These are phyloP conservation scores for Orientallactaga sibirica DNA, from an alignment of 2,797 vertebrate species.

Conservation along the genomic window DNA sequence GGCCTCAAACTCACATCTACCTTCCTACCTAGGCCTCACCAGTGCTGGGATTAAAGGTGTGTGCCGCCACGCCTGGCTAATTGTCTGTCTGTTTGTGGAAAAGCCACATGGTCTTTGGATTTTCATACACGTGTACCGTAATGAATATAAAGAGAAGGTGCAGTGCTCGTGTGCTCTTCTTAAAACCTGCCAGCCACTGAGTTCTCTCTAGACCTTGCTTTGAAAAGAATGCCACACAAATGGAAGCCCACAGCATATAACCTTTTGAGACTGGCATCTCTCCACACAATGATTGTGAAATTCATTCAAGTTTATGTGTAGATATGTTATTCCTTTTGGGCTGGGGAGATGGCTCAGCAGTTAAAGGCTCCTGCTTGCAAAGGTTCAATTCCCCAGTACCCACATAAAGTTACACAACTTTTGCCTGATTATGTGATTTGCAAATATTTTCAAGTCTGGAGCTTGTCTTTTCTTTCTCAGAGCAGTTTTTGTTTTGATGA, in stretches of 20 bases:
- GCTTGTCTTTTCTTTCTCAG: constrained; percentile 17
- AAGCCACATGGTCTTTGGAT: neutral
- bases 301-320: neutral
- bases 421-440: neutral
- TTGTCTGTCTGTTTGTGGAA: no score
- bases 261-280: constrained; percentile 14
- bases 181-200: neutral
- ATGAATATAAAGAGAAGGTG: neutral
- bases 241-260: neutral
- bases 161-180: neutral
- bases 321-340: constrained; percentile 29
- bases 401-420: neutral
- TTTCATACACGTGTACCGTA: neutral
- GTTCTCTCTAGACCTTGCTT: neutral
- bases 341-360: no score
- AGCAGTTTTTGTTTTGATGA: neutral
- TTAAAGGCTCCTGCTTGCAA: no score
- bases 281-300: neutral
- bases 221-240: neutral
- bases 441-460: constrained; percentile 30
- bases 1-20: no score
- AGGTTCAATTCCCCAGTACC: no score
- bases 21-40: no score
- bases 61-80: no score
- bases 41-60: no score